Percentiles rank a stretch among this genome's conserved stretches.
These are phyloP conservation scores for Cephalopholis sonnerati DNA, from an alignment of 2,113 vertebrate species.

Conservation along the genomic window DNA sequence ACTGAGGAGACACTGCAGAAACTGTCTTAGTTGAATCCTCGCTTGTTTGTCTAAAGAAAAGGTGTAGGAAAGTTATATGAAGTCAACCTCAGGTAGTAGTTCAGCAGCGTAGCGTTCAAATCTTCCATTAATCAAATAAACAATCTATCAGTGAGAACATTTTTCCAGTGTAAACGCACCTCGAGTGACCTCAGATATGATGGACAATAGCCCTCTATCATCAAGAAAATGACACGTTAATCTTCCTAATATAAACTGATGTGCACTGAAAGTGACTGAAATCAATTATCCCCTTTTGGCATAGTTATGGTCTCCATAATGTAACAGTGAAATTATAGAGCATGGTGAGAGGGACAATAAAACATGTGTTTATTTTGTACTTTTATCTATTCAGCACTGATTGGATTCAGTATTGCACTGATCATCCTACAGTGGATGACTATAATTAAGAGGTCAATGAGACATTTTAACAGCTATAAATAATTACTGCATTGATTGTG, in stretches of 20 bases:
- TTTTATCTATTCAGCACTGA: background rate
- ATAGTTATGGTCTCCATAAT: background rate
- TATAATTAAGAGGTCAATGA: background rate
- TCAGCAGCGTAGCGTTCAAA: background rate
- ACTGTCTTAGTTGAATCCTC: background rate
- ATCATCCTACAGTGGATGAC: background rate
- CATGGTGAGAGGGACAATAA: background rate
- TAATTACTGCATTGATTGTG: background rate
- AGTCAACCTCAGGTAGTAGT: background rate
- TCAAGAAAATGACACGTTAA: constrained; percentile 9
- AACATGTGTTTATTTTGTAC: constrained; percentile 14
- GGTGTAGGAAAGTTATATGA: background rate
- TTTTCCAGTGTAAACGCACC: background rate
- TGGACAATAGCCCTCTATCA: background rate
- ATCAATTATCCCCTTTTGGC: background rate
- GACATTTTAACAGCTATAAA: background rate
- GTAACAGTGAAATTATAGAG: background rate
- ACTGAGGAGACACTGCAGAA: background rate
- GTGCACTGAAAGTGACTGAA: background rate
- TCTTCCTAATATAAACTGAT: background rate
- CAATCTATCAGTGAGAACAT: background rate
- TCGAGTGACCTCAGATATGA: background rate
- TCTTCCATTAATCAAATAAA: background rate
- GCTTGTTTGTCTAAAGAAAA: background rate
- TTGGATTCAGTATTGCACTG: constrained; percentile 4